Percentiles rank a stretch among this genome's conserved stretches.
phyloP scores from a whole-genome alignment of 35 echinoderm and acorn worm species.

The Lytechinus variegatus region DNA sequence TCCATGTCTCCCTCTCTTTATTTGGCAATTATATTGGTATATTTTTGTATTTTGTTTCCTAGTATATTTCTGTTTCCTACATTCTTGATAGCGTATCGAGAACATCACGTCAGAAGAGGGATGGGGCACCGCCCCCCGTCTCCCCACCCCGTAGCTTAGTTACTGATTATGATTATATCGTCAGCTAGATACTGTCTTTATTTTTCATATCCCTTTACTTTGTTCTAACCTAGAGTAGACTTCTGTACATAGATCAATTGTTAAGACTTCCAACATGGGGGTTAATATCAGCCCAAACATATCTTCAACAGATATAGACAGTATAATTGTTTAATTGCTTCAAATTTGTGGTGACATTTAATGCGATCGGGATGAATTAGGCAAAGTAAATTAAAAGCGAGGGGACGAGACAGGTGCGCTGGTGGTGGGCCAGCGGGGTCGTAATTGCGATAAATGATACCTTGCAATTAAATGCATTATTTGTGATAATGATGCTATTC shows the following conservation, averaged over 20 bases:
- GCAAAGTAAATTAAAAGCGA: background rate
- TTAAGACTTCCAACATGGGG: background rate
- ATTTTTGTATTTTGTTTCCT: no score
- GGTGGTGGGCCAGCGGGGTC: background rate
- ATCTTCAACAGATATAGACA: background rate
- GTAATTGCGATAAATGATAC: constrained; percentile 44
- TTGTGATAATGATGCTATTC: constrained; percentile 26
- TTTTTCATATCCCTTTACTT: background rate
- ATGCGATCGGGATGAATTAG: constrained; percentile 42
- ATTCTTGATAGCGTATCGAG: no score
- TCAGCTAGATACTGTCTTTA: background rate
- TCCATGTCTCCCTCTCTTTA: no score
- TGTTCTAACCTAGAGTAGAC: background rate
- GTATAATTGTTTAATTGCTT: constrained; percentile 8
- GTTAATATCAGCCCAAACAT: background rate
- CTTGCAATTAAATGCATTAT: constrained; percentile 49
- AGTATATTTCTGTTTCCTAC: no score
- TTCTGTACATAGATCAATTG: no score
- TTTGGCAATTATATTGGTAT: no score
- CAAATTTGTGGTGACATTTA: constrained; percentile 20
- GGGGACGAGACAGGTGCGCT: constrained; percentile 8
- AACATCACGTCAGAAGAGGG: no score
- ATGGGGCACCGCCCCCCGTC: no score
- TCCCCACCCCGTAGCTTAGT: no score
- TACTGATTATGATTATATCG: no score